Conservation (phyloP, 1,140 invertebrate genomes). For the Lerema accius region DNA sequence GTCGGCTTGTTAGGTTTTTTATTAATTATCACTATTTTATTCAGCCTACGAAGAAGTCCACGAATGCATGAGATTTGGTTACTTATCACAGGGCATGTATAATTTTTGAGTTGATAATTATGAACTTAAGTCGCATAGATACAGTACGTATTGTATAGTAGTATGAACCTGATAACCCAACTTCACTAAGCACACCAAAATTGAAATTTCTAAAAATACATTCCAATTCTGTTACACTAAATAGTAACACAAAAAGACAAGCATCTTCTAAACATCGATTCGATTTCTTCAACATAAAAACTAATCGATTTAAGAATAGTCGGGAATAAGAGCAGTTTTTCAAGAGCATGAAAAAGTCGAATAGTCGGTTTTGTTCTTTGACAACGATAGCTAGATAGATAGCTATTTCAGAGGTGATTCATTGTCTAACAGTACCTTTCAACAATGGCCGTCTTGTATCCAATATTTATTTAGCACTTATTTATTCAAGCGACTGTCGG, state of each 20-base stretch:
- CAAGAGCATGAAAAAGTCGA: slow-evolving; percentile 5
- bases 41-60: too few species aligned
- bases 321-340: slow-evolving; percentile 16
- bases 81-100: too few species aligned
- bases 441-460: slow-evolving; percentile 8
- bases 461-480: neutral
- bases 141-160: too few species aligned
- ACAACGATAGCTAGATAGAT: slow-evolving; percentile 5
- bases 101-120: too few species aligned
- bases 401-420: slow-evolving; percentile 8
- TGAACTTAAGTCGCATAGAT: too few species aligned
- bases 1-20: too few species aligned
- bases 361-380: slow-evolving; percentile 9
- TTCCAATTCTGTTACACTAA: too few species aligned
- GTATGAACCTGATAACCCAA: too few species aligned
- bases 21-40: too few species aligned
- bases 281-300: slow-evolving; percentile 55
- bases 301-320: slow-evolving; percentile 44
- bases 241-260: slow-evolving; percentile 41
- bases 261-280: slow-evolving; percentile 38
- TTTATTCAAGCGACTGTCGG: neutral
- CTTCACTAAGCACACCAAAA: too few species aligned
- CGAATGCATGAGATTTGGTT: too few species aligned
- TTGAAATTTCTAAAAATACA: too few species aligned
- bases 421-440: slow-evolving; percentile 16